Evolutionary conservation across 2,888 invertebrate species (phyloP), one percentile per base, ranked within the genome.

Genomic region (Eledone cirrhosa): DNA sequence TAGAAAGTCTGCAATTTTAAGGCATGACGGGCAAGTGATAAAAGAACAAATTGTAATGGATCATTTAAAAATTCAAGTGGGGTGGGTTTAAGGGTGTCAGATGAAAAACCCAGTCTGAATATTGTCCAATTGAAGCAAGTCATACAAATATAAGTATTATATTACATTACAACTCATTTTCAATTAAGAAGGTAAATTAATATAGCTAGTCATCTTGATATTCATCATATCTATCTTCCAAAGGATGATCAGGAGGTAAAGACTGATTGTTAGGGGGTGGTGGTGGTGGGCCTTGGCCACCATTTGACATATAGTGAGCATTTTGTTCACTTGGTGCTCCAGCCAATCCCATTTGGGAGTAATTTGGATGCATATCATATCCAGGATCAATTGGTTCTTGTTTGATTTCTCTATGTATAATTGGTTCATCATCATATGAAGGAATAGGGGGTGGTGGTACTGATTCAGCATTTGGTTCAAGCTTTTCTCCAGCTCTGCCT

Each of bases 401-500:
- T 47, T 76, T 76, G 47, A 76, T 76, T 29, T 76, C 76, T 33
- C 69, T 72, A 48, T 41, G 76, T 48, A 76, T 24, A 3, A 72
- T 27, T n/a, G 33, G 5, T 11, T 76, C 48, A 48, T 76, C 76
- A 48, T 76, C 76, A 76, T 76, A 76, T n/a, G n/a, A 19, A 19
- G 47, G 48, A 76, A 48, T 29, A n/a, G 76, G 76, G n/a, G 76
- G 76, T 29, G 47, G 48, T 11, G 48, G 76, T 22, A 48, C 76
- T 14, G 33, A 29, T 16, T 47, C 76, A 72, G 69, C 69, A 72
- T 72, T 72, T 19, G 69, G 69, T 16, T 76, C 76, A 14, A 76
- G 47, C 47, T 76, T 76, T n/a, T 76, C 76, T 27, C 76, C 69
- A n/a, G 69, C 69, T 72, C 69, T 33, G 14, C 69, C 83, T 31